Conservation (phyloP, 2,113 vertebrate genomes). For the Anser brachyrhynchus region DNA sequence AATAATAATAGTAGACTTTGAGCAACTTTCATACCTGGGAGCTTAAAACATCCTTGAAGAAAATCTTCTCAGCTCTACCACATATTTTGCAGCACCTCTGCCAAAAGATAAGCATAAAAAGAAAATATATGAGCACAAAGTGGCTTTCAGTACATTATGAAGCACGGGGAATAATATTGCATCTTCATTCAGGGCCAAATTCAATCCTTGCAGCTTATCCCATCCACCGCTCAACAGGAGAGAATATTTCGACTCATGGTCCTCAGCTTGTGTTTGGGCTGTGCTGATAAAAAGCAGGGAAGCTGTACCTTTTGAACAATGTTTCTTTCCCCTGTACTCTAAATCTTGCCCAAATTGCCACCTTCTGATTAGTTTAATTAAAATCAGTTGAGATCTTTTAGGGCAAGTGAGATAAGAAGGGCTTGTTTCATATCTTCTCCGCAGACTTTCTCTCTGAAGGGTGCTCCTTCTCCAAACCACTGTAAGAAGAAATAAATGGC, state of each 20-base stretch:
- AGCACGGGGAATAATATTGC: not conserved
- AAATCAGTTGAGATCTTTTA: constrained; percentile 1
- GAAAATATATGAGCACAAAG: not conserved
- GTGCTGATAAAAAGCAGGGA: not conserved
- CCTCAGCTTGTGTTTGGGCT: no score
- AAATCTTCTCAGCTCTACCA: constrained; percentile 28
- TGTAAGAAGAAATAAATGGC: not conserved
- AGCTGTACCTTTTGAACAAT: not conserved
- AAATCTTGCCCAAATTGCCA: not conserved
- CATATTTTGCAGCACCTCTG: not conserved
- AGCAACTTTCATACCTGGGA: constrained; percentile 57
- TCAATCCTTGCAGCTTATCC: not conserved
- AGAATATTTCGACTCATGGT: not conserved
- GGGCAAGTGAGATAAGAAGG: not conserved
- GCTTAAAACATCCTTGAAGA: constrained; percentile 52
- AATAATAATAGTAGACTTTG: constrained; percentile 23
- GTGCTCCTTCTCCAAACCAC: not conserved
- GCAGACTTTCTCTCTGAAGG: not conserved
- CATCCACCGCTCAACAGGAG: not conserved
- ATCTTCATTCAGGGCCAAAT: not conserved
- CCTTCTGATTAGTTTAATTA: constrained; percentile 30
- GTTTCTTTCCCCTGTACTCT: not conserved
- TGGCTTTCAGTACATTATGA: not conserved
- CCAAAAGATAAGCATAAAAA: constrained; percentile 19
- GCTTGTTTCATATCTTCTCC: not conserved